Evolutionary conservation across 2,797 vertebrate genomes (phyloP), one percentile per base, ranked within the genome.

Genomic region (Sebastes matsubarae): DNA sequence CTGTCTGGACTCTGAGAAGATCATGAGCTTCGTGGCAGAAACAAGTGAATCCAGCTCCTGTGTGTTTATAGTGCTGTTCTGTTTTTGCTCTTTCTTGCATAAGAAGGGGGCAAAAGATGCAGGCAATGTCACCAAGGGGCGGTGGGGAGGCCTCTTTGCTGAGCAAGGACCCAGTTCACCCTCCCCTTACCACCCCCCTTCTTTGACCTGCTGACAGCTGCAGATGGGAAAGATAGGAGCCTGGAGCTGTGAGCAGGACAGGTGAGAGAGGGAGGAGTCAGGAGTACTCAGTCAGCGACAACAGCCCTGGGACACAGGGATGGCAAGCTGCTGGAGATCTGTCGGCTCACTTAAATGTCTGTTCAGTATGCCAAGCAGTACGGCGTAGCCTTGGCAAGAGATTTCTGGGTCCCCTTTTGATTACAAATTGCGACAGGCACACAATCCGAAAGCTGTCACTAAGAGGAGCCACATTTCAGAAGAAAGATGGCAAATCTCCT

Each of bases 131-230:
- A 81, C 81, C 50, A 69, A 75, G 73, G 34, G 79, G 80, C 54
- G 32, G 74, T 46, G 64, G 77, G 61, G 29, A 75, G 81, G 70
- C 77, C 27, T 88, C 85, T 92, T 88, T 93, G 91, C 93, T 94
- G 90, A 93, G 92, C 93, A 83, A 88, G 88, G 83, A 86, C 92
- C 81, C 83, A 91, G 88, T 91, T 94, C 92, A 89, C 86, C 90
- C 88, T 90, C 76, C 80, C 75, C 82, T 83, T 84, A 77, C 85
- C 87, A 85, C 87, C 90, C 88, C 42, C 84, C 84, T 77, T 80
- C 84, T 75, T 80, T 87, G 90, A 93, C 92, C 92, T 95, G 95
- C 95, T 96, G 94, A 95, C 94, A 95, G 94, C 94, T 95, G 94
- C 94, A 95, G 95, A 96, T 96, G 90, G 91, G 78, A 92, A 82